Evolutionary conservation across 2,113 vertebrate genomes (phyloP), one percentile per base, ranked within the genome.

Genomic region (Ptilonorhynchus violaceus): DNA sequence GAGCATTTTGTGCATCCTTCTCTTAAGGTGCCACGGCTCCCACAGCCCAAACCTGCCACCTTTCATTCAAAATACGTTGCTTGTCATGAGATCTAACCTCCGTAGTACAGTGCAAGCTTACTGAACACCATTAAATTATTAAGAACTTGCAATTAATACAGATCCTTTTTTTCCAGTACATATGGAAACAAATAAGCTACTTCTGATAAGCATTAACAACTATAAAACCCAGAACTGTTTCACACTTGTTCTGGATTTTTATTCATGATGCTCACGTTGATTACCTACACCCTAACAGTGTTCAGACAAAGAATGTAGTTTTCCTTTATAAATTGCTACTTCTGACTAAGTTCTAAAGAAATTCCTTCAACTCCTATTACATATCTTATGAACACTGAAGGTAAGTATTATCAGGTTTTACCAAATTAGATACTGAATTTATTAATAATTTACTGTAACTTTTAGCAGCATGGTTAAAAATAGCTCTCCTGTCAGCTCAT

Each of bases 391-490:
- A 94, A 86, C 56, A 84, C n/a, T 73, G 62, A 80, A 80, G 35
- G 13, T n/a, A 80, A 92, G 60, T 56, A 47, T 37, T 78, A 73
- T 28, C 55, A 69, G 33, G 50, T 76, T 88, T 66, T 91, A 58
- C 63, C 70, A 83, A 82, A 91, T 88, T 87, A 83, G 42, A 80
- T 79, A 80, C 24, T 55, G 78, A 91, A 95, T 85, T 80, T 95
- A 88, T 94, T 91, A 96, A 95, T 96, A 85, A 92, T 95, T 93
- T 82, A 92, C 55, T 55, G 42, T 59, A 89, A 85, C 62, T 82
- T 89, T 42, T 41, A 94, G 62, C 52, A 85, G 41, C 16, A 31
- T 28, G 9, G 59, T 80, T 94, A 92, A 83, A 96, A 96, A 92
- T 68, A 95, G 73, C 66, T 86, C 78, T 92, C 58, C 64, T 10